Percentiles rank a stretch among this genome's conserved stretches.
Evolutionary conservation across 1,140 invertebrate genomes (phyloP).

Genomic region (Oreohelix idahoensis): DNA sequence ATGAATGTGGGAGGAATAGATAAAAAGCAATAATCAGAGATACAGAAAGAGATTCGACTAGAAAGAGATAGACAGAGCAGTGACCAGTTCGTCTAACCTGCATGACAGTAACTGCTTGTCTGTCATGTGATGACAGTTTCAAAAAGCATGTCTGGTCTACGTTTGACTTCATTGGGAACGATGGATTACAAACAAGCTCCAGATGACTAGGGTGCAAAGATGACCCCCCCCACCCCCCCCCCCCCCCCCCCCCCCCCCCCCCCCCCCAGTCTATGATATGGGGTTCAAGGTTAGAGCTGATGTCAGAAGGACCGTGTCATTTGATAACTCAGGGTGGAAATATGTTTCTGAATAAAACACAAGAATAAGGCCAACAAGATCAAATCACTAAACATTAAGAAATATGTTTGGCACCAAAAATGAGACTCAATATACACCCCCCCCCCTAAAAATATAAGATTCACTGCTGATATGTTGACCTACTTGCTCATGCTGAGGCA

Average conservation of each 20-base stretch:
- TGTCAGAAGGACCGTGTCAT: conserved; percentile 81
- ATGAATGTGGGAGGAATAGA: too few species aligned
- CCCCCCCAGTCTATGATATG: too few species aligned
- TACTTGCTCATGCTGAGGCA: too few species aligned
- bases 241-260: too few species aligned
- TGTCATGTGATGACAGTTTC: conserved; percentile 69
- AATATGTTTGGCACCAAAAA: too few species aligned
- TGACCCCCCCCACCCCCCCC: too few species aligned
- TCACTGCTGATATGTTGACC: too few species aligned
- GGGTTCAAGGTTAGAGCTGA: conserved; percentile 88
- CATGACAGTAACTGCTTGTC: conserved; percentile 78
- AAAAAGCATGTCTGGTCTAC: conserved; percentile 73
- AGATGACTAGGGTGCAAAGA: conserved; percentile 80
- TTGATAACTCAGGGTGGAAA: conserved; percentile 51
- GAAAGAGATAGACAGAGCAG: conserved; percentile 45
- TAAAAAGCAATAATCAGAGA: conserved; percentile 55
- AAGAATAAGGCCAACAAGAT: too few species aligned
- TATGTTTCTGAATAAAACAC: conserved; percentile 52
- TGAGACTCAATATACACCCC: too few species aligned
- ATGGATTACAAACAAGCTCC: conserved; percentile 78
- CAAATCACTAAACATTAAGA: too few species aligned
- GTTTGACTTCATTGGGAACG: conserved; percentile 75
- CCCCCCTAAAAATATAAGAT: too few species aligned
- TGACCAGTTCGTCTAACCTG: conserved; percentile 74
- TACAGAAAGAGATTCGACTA: conserved; percentile 70